Conservation (phyloP, 2,797 vertebrate species). For the Bryconaethiops microstoma region DNA sequence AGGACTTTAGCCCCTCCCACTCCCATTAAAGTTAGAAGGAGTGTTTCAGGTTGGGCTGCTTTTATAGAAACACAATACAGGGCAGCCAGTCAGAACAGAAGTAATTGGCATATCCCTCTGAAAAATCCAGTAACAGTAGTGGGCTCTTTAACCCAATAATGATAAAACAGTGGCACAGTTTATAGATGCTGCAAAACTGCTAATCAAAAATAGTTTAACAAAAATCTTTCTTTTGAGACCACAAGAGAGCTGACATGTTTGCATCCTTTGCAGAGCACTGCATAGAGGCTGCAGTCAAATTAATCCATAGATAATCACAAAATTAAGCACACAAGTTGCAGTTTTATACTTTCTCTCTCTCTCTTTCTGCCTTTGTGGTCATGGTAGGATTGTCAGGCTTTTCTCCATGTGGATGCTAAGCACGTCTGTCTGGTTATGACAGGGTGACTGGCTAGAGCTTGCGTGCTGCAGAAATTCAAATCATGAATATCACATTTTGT, state of each 20-base stretch:
- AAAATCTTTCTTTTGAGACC: neutral
- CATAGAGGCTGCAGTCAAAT: neutral
- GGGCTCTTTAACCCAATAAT: neutral
- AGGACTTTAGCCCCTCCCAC: no score
- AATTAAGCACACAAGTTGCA: neutral
- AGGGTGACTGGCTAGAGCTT: slow-evolving; percentile 61
- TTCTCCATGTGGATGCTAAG: slow-evolving; percentile 58
- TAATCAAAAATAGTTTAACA: neutral
- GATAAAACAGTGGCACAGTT: neutral
- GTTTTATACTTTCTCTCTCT: slow-evolving; percentile 21
- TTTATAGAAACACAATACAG: no score
- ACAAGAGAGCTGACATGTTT: neutral
- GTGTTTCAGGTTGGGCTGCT: no score
- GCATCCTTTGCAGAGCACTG: neutral
- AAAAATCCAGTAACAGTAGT: no score
- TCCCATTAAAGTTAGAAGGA: no score
- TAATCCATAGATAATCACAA: neutral
- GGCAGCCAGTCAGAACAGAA: no score
- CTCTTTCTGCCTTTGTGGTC: slow-evolving; percentile 31
- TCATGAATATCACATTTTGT: slow-evolving; percentile 80
- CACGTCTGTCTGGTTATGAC: slow-evolving; percentile 70
- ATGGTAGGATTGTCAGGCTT: slow-evolving; percentile 10
- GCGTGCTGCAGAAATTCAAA: slow-evolving; percentile 69
- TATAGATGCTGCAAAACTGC: neutral
- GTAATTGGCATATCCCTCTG: no score